These are phyloP conservation scores for Beroe forskalii DNA, from an alignment of 37 sponge, comb jelly and placozoan genomes.

Conservation along the genomic window DNA sequence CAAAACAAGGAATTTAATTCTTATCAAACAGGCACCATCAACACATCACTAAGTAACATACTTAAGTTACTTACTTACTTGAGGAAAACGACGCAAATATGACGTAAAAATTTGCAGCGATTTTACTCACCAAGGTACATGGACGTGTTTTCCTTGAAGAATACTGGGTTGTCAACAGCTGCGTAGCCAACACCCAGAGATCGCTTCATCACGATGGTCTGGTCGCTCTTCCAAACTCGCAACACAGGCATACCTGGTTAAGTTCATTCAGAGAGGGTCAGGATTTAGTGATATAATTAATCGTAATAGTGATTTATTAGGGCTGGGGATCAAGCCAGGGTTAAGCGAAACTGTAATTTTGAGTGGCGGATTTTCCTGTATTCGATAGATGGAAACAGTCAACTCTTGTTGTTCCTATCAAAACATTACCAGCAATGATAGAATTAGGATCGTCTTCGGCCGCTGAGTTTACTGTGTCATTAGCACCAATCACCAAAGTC, in stretches of 20 bases:
- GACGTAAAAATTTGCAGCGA: too few relatives aligned
- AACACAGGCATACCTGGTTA: conserved; percentile 33
- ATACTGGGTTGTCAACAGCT: conserved; percentile 94
- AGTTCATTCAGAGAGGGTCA: not conserved
- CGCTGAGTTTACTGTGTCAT: conserved; percentile 93
- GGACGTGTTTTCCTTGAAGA: conserved; percentile 92
- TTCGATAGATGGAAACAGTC: too few relatives aligned
- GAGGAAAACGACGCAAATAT: too few relatives aligned
- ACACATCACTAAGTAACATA: too few relatives aligned
- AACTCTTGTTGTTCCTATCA: too few relatives aligned
- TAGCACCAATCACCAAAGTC: conserved; percentile 85
- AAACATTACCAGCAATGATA: conserved; percentile 93
- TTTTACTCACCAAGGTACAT: conserved; percentile 85
- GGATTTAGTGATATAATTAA: not conserved
- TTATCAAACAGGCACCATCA: too few relatives aligned
- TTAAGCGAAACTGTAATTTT: too few relatives aligned
- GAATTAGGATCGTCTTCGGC: conserved; percentile 96
- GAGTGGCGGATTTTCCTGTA: too few relatives aligned
- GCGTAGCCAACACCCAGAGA: conserved; percentile 93
- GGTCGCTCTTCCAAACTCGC: conserved; percentile 84
- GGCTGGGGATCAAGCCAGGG: too few relatives aligned
- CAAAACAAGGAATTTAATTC: too few relatives aligned
- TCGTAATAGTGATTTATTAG: too few relatives aligned
- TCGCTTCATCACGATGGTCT: conserved; percentile 89
- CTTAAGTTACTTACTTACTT: too few relatives aligned